Evolutionary conservation across 2,797 vertebrate genomes (phyloP), one percentile per base, ranked within the genome.

Genomic region (Loriculus beryllinus): DNA sequence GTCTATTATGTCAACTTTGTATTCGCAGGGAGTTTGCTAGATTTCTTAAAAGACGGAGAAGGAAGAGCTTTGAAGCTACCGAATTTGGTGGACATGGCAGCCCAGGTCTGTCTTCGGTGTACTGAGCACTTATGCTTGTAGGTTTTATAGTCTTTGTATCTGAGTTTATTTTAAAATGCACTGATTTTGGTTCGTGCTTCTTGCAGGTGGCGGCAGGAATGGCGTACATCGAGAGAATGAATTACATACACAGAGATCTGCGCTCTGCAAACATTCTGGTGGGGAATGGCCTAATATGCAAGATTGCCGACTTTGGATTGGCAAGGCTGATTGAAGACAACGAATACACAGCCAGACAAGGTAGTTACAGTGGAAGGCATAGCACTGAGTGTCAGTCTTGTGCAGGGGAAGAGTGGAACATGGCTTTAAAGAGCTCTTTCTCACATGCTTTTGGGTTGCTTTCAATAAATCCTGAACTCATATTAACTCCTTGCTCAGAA

Each of bases 181-280:
- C 56, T 4, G 1, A 4, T 33, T 86, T 35, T 64, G n/a, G 85
- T 43, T 64, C 33, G 1, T 70, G 18, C 70, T 71, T 62, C 82
- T 90, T 52, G 25, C 98, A 99, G 99, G 98, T 99, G 92, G 99
- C 99, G 17, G 99, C 98, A 15, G 99, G 99, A 33, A 99, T 99
- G 99, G 99, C 99, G 23, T 99, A 99, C 97, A 99, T 99, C 3
- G 99, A 99, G 97, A 98, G 99, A 88, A 99, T 99, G 99, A 99
- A 99, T 97, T 99, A 99, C 75, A 99, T 99, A 96, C 99, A 99
- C 97, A 98, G 99, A 97, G 99, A 99, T 71, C 97, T 99, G 93
- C 98, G 99, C 39, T 99, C 99, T 6, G 99, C 99, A 86, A 99
- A 99, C 97, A 99, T 99, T 92, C 98, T 99, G 85, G 99, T 99